Evolutionary conservation across 2,888 invertebrate species (phyloP).

Genomic region (Hyppa rectilinea): DNA sequence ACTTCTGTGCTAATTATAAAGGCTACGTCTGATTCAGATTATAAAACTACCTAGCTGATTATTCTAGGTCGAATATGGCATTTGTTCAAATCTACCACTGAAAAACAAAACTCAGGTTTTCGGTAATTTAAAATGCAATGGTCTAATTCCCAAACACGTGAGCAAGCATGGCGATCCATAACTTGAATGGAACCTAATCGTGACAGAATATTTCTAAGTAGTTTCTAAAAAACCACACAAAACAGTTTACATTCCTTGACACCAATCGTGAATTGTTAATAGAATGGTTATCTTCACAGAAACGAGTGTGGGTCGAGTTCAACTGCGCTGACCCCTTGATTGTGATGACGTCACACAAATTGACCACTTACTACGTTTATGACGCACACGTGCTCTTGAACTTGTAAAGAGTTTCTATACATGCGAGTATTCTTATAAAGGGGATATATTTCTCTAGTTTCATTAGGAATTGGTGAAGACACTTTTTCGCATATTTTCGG

Average conservation of each 20-base stretch:
- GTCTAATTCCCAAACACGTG: not conserved
- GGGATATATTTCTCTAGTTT: not conserved
- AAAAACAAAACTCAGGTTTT: not conserved
- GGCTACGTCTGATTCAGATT: not conserved
- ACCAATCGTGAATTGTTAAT: slow-evolving; percentile 5
- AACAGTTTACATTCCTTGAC: not conserved
- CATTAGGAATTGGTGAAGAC: not conserved
- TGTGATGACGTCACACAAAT: slow-evolving; percentile 34
- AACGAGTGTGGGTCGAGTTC: slow-evolving; percentile 20
- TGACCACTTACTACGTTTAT: slow-evolving; percentile 17
- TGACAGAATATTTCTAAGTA: not conserved
- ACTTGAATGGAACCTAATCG: not conserved
- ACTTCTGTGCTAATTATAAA: slow-evolving; percentile 17
- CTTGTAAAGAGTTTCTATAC: slow-evolving; percentile 9
- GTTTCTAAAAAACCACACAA: not conserved
- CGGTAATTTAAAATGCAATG: not conserved
- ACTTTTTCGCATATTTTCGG: not conserved
- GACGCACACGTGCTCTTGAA: not conserved
- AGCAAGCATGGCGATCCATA: too few species aligned
- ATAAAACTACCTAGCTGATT: not conserved
- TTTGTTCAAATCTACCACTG: too few species aligned
- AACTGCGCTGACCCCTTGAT: slow-evolving; percentile 27
- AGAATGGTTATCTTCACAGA: not conserved
- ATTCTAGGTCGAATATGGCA: not conserved
- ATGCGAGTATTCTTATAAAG: not conserved